Evolutionary conservation across 2,888 invertebrate genomes (phyloP).

Genomic region (Eupithecia centaureata): DNA sequence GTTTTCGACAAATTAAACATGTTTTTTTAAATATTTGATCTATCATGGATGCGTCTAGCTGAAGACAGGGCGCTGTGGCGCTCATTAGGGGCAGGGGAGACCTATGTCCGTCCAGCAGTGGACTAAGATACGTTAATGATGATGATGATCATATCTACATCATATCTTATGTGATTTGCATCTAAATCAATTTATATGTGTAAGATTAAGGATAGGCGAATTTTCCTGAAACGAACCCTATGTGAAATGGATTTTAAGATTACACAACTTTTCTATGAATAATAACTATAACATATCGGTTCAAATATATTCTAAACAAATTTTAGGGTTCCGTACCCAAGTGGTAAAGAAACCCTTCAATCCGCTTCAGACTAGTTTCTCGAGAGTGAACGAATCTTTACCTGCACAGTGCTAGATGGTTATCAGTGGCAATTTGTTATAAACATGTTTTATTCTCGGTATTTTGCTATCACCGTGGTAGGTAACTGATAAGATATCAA

Average conservation of each 20-base stretch:
- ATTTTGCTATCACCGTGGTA: slow-evolving; percentile 22
- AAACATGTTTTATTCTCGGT: slow-evolving; percentile 40
- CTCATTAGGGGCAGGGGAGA: too few species aligned
- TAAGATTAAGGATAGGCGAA: background rate
- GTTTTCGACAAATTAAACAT: too few species aligned
- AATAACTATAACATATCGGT: background rate
- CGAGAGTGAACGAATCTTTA: background rate
- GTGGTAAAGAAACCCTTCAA: background rate
- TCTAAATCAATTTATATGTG: background rate
- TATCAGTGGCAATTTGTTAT: slow-evolving; percentile 1
- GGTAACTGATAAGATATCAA: slow-evolving; percentile 51
- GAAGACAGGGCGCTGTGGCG: too few species aligned
- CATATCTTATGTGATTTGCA: too few species aligned
- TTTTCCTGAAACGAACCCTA: background rate
- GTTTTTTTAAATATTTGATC: too few species aligned
- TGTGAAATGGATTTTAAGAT: background rate
- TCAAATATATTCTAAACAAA: background rate
- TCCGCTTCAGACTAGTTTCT: background rate
- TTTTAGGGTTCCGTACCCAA: background rate
- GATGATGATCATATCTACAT: too few species aligned
- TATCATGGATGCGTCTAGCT: too few species aligned
- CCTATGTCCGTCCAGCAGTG: too few species aligned
- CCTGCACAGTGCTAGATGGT: background rate
- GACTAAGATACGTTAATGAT: too few species aligned
- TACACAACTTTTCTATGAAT: background rate